A percentile compares a stretch with the other conserved stretches of the same genome.
Conservation (phyloP, 2,797 vertebrate species). For the Lepidocolaptes lacrymiger region DNA sequence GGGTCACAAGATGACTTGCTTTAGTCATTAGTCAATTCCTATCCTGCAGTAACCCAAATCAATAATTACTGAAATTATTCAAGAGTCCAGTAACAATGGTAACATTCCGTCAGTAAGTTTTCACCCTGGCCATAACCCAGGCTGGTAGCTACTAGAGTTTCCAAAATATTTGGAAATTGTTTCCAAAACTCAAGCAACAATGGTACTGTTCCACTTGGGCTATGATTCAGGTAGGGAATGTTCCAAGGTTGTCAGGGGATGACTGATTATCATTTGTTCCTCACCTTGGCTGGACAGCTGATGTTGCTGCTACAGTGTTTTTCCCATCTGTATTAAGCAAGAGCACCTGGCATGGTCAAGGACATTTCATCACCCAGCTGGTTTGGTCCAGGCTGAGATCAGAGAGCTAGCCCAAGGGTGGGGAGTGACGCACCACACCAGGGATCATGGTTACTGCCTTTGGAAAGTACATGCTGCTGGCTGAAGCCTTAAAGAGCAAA, state of each 20-base stretch:
- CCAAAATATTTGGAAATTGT: background rate
- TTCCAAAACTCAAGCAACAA: background rate
- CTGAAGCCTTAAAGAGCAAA: background rate
- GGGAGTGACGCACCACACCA: too few species aligned
- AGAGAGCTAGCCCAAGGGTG: too few species aligned
- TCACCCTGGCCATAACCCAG: background rate
- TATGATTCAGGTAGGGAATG: background rate
- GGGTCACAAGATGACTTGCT: background rate
- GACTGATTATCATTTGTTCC: background rate
- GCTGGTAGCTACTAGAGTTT: background rate
- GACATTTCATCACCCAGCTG: fast-evolving
- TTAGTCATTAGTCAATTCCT: background rate
- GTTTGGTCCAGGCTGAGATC: background rate
- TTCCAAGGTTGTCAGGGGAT: background rate
- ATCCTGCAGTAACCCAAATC: background rate
- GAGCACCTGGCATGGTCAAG: background rate
- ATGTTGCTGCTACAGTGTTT: background rate
- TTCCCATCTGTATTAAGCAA: background rate
- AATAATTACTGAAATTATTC: background rate
- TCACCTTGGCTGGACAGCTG: fast-evolving
- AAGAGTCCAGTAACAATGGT: background rate
- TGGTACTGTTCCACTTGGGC: background rate
- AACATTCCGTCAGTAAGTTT: background rate
- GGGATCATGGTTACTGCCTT: background rate
- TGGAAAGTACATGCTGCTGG: background rate